Base-by-base conservation (phyloP, 1,140 invertebrate genomes). In the Camponotus pennsylvanicus region DNA sequence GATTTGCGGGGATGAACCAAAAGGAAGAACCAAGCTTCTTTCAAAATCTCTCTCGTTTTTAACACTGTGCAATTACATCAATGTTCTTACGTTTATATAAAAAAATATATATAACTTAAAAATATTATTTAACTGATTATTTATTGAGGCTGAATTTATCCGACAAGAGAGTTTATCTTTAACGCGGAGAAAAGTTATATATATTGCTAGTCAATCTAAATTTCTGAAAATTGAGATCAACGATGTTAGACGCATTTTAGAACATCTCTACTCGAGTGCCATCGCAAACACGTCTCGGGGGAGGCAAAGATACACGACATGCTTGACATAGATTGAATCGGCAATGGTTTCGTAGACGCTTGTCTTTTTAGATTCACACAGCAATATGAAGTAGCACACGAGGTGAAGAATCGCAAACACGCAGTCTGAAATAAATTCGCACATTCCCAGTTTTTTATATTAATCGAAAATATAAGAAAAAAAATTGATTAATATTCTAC, bases 321-420 rank as follows among this genome's bases (percentile, higher is more conserved):
- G n/a, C 69, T 75, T 75, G 79, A 83, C 79, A 75, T 75, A 83
- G 79, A 83, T 83, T 83, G 55, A 83, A 75, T 83, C 79, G 69
- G 32, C 69, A 75, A 83, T 83, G 55, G 52, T 83, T 83, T 75
- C 75, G 69, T 75, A 75, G 69, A 63, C 69, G 69, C 55, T 83
- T 73, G 79, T 83, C 79, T 75, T 63, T 75, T 75, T 75, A 61
- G 27, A 83, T 75, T 40, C 32, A 13, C 21, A 27, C 27, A 45
- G 45, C n/a, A 64, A 79, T 40, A 69, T 45, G 79, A 71, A 37
- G 49, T 42, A 32, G 21, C 45, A 27, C 34, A 55, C 18, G 32
- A 40, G 18, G 49, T 45, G 27, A 83, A 61, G 69, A 34, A 75
- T 73, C 45, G 55, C 55, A 49, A 83, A 61, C 55, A 70, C 18